phyloP scores from a whole-genome alignment of 2,113 vertebrate species.

The Cyrtonyx montezumae region DNA sequence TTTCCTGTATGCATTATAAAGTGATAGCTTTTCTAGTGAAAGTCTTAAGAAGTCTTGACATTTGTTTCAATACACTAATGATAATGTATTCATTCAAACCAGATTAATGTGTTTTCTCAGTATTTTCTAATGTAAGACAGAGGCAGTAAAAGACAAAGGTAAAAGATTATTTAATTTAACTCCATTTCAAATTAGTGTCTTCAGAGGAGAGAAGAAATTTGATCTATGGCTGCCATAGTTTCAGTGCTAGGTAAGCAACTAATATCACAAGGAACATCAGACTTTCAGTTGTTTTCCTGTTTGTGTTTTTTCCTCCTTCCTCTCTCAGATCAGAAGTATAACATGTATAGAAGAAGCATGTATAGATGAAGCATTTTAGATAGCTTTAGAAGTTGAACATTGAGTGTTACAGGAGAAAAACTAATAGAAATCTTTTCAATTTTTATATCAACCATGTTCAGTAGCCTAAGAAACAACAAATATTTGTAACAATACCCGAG shows the following conservation, averaged over 20 bases:
- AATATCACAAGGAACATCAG: background rate
- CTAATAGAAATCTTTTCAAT: rapidly evolving
- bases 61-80: background rate
- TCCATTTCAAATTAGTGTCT: background rate
- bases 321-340: background rate
- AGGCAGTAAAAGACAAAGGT: background rate
- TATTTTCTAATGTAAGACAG: background rate
- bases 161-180: background rate
- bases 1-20: background rate
- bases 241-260: background rate
- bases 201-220: background rate
- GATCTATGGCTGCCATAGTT: background rate
- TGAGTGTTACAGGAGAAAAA: background rate
- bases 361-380: background rate
- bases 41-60: background rate
- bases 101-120: background rate
- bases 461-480: background rate
- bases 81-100: background rate
- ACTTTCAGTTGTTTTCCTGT: background rate
- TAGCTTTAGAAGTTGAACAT: background rate
- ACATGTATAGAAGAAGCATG: no score
- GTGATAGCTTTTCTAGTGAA: background rate
- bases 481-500: background rate
- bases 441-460: background rate
- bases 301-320: background rate